Conservation (phyloP, 2,888 invertebrate species). For the Serripes groenlandicus region DNA sequence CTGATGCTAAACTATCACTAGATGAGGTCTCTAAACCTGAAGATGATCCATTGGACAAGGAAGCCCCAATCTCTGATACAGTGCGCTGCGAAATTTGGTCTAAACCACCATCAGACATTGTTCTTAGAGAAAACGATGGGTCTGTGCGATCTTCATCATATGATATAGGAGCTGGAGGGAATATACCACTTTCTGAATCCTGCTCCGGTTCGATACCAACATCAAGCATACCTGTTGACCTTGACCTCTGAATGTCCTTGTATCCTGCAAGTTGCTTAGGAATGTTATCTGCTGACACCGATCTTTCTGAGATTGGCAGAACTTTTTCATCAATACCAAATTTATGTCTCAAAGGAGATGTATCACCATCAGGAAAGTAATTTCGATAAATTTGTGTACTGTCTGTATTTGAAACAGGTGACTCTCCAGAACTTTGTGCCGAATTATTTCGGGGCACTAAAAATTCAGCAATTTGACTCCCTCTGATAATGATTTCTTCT, state of each 20-base stretch:
- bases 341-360: constrained; percentile 68
- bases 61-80: constrained; percentile 51
- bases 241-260: constrained; percentile 70
- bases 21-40: constrained; percentile 39
- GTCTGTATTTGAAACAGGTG: neutral
- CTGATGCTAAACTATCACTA: constrained; percentile 45
- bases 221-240: constrained; percentile 74
- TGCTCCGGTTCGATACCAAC: constrained; percentile 62
- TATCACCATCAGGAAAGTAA: constrained; percentile 54
- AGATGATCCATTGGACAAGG: constrained; percentile 58
- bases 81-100: constrained; percentile 55
- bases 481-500: constrained; percentile 50
- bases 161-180: constrained; percentile 71
- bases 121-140: constrained; percentile 52
- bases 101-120: constrained; percentile 57
- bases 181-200: constrained; percentile 75
- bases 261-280: constrained; percentile 62
- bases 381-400: neutral
- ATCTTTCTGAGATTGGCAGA: constrained; percentile 71
- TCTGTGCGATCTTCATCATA: constrained; percentile 60
- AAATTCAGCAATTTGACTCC: constrained; percentile 25
- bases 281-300: constrained; percentile 78
- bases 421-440: neutral
- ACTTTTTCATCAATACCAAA: constrained; percentile 75
- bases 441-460: constrained; percentile 10